Evolutionary conservation across 2,888 invertebrate species (phyloP), one percentile per base, ranked within the genome.

Genomic region (Drosophila prostipennis): DNA sequence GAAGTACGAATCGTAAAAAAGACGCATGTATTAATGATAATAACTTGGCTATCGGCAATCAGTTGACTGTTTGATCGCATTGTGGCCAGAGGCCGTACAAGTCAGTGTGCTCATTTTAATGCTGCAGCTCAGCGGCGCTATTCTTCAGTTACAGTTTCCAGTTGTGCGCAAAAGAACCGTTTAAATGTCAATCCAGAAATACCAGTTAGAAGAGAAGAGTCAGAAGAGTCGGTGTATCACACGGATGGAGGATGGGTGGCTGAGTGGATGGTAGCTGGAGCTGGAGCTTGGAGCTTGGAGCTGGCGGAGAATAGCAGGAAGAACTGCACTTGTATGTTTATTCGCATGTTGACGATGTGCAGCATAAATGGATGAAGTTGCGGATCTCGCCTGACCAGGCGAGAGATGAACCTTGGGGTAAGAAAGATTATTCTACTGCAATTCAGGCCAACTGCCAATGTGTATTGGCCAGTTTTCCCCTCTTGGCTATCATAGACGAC

Each of bases 151-250:
- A 84, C 74, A 79, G 79, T 85, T 77, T 77, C 76, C 76, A 80
- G 80, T 85, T 79, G 85, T 79, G 82, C 82, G 86, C 80, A 85
- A 80, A 87, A 87, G 82, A 86, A 89, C 89, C 86, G 87, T 89
- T 88, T 89, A 86, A 88, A 88, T 88, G 86, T 82, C 88, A 88
- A 88, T 89, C 87, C 84, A 80, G 87, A 88, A 89, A 89, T 89
- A 86, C 89, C 89, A 88, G 87, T 89, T 88, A 87, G 82, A 82
- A 79, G 76, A 82, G 80, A 82, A 78, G 77, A 76, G 84, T 80
- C 74, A 80, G 79, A 80, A 80, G 77, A 76, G 84, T 80, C 74
- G 74, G 77, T 81, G 77, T 72, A 77, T 45, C 37, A 23, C 57
- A 59, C 64, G 71, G 73, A 61, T 56, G 54, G 65, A 34, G 40